Percentiles rank a stretch among this genome's conserved stretches.
Conservation (phyloP, 2,113 vertebrate genomes). For the Saguinus imperator region DNA sequence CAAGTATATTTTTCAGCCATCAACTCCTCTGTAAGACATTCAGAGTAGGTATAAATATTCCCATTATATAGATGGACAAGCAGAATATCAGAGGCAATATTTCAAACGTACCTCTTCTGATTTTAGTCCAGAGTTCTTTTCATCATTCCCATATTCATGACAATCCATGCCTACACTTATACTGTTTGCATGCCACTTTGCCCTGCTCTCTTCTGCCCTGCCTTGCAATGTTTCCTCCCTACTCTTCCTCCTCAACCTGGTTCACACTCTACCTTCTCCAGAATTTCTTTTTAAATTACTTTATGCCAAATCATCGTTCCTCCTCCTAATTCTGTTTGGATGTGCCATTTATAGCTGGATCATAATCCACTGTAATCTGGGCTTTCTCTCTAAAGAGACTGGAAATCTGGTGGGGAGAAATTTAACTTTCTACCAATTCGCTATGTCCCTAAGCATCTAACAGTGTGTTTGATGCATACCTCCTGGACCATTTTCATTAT, state of each 20-base stretch:
- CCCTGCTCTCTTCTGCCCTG: too few relatives aligned
- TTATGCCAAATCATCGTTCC: background rate
- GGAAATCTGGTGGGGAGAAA: background rate
- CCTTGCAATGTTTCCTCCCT: background rate
- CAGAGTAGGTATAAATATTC: background rate
- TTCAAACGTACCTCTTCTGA: background rate
- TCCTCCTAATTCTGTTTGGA: background rate
- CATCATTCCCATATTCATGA: background rate
- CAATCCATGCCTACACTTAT: fast-evolving
- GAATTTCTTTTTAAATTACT: background rate
- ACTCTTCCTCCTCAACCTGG: background rate
- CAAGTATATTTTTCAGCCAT: background rate
- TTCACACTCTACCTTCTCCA: background rate
- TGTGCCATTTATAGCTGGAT: background rate
- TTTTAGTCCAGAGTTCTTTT: background rate
- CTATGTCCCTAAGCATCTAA: background rate
- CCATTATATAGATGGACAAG: background rate
- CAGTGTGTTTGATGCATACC: background rate
- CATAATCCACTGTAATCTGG: background rate
- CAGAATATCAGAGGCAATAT: slow-evolving; percentile 13
- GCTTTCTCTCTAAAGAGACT: slow-evolving; percentile 12
- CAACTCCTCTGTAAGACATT: background rate
- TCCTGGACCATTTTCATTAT: slow-evolving; percentile 2
- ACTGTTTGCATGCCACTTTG: fast-evolving
- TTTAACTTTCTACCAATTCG: background rate